Evolutionary conservation across 2,888 invertebrate species (phyloP).

Genomic region (Xylophagus ater): DNA sequence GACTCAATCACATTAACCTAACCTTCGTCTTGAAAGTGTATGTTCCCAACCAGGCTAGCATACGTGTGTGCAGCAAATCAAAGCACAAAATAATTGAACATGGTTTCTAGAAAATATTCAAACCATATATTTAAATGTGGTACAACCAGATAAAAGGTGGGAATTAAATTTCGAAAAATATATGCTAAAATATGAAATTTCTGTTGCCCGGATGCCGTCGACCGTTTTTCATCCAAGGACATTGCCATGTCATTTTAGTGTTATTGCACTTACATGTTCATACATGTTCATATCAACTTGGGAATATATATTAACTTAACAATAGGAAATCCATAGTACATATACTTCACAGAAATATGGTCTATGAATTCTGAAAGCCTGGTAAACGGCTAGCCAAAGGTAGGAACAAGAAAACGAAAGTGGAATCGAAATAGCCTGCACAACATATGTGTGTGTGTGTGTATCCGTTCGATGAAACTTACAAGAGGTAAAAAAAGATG

Average conservation of each 20-base stretch:
- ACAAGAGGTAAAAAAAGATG: too few relatives aligned
- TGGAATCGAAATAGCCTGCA: conserved; percentile 24
- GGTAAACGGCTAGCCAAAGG: conserved; percentile 38
- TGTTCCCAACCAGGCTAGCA: conserved; percentile 23
- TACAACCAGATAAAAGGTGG: too few relatives aligned
- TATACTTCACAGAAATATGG: neutral
- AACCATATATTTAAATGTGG: neutral
- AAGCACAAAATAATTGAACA: neutral
- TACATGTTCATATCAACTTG: too few relatives aligned
- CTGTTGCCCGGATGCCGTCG: conserved; percentile 30
- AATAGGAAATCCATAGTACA: too few relatives aligned
- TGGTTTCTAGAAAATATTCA: neutral
- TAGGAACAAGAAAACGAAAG: conserved; percentile 41
- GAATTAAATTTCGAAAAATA: neutral
- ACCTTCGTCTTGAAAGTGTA: conserved; percentile 27
- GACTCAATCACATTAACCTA: conserved; percentile 17
- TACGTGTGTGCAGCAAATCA: conserved; percentile 8
- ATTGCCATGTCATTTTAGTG: conserved; percentile 30
- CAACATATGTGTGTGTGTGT: conserved; percentile 4
- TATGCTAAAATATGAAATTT: conserved; percentile 8
- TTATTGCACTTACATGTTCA: conserved; percentile 5
- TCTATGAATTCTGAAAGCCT: conserved; percentile 28
- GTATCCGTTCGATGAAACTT: neutral
- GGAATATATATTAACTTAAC: too few relatives aligned
- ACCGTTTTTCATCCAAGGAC: conserved; percentile 41